These are phyloP conservation scores for Pseudachorutes palmiensis DNA, from an alignment of 1,140 invertebrate genomes.

Conservation along the genomic window DNA sequence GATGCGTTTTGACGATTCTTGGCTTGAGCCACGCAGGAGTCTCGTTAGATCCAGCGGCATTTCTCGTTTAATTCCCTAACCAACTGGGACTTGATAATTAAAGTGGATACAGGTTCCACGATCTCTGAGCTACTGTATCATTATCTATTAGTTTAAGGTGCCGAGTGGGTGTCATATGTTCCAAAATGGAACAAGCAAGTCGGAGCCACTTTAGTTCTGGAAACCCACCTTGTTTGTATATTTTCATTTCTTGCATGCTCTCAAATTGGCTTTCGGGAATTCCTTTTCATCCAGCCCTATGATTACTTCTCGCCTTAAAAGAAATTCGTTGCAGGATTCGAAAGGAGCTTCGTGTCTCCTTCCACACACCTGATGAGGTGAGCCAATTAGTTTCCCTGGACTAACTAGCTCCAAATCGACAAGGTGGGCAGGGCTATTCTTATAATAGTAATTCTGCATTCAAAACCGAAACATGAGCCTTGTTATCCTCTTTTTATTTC, in stretches of 20 bases:
- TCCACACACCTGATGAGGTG: not conserved
- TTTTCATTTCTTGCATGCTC: not conserved
- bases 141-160: not conserved
- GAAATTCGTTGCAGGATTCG: too few relatives aligned
- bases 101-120: not conserved
- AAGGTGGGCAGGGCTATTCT: not conserved
- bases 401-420: not conserved
- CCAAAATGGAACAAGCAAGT: too few relatives aligned
- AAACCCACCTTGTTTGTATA: not conserved
- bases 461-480: not conserved
- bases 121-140: not conserved
- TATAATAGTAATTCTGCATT: not conserved
- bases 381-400: not conserved
- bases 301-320: not conserved
- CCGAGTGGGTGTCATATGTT: not conserved
- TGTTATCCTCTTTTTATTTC: not conserved
- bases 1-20: too few relatives aligned
- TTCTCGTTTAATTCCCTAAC: too few relatives aligned
- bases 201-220: too few relatives aligned
- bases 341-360: not conserved
- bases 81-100: not conserved
- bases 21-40: too few relatives aligned
- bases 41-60: too few relatives aligned
- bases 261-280: not conserved
- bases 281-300: not conserved